Evolutionary conservation across 2,888 invertebrate genomes (phyloP), one percentile per base, ranked within the genome.

Genomic region (Cheilosia pagana): DNA sequence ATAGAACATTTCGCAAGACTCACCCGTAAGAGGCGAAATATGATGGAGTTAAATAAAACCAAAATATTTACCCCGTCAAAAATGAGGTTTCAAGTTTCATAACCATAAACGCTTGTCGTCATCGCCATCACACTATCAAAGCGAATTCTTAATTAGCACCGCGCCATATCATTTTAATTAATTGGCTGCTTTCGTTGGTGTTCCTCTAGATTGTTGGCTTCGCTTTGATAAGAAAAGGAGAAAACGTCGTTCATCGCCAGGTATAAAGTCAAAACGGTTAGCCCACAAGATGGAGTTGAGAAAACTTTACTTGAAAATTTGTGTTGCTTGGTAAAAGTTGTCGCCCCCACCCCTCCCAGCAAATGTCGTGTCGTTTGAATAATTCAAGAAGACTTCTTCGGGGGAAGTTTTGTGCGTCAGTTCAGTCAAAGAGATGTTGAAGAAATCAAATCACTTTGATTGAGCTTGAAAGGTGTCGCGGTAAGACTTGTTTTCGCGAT

Each of bases 371-470:
- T 53, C 65, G 19, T 65, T 67, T 79, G 74, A 79, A 79, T 79
- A 79, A 79, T 74, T 74, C 53, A 78, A 63, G 62, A 78, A 41
- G 14, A 55, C 48, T 41, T 50, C 52, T 55, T 31, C 28, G 25
- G 28, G n/a, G 35, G 57, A 65, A 65, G 63, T 72, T 65, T 53
- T 39, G 4, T 35, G 21, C 35, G 14, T 3, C n/a, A 10, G 16
- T 19, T 39, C 7, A 8, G 23, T 43, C 3, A 12, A 45, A 43
- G 21, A 23, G 53, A 23, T 43, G 52, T 53, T 67, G 74, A 79
- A 67, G 74, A 79, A 74, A 79, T 74, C 74, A 52, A 74, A 79
- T 55, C 55, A 43, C 43, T 76, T 68, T 31, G 43, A 76, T 70
- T 70, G 76, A 60, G 50, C 57, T 72, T 72, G 65, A 45, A 79